These are phyloP conservation scores for Apocheima hispidaria DNA, from an alignment of 2,888 invertebrate species.

Conservation along the genomic window DNA sequence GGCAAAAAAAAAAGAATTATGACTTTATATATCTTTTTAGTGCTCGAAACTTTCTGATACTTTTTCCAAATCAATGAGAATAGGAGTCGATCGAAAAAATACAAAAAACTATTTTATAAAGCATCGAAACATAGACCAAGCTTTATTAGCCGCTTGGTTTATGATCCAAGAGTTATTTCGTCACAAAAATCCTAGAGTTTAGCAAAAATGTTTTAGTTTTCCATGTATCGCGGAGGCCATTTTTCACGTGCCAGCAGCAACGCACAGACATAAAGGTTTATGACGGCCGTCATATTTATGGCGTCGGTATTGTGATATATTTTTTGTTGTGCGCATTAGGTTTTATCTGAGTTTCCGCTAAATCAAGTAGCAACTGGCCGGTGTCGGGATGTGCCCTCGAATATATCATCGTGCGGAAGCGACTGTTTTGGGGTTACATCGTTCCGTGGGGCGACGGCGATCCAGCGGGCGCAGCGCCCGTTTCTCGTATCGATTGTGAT, in stretches of 20 bases:
- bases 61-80: slow-evolving; percentile 16
- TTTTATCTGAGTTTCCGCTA: slow-evolving; percentile 86
- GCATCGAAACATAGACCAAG: slow-evolving; percentile 38
- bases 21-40: neutral
- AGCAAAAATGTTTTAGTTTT: slow-evolving; percentile 60
- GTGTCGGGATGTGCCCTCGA: slow-evolving; percentile 84
- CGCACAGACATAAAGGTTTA: slow-evolving; percentile 85
- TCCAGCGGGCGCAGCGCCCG: slow-evolving; percentile 46
- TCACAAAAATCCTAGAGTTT: slow-evolving; percentile 56
- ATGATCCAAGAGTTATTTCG: slow-evolving; percentile 56
- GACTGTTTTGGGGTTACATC: slow-evolving; percentile 80
- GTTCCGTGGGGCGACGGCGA: slow-evolving; percentile 66
- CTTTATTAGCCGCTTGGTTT: slow-evolving; percentile 50
- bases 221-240: slow-evolving; percentile 73
- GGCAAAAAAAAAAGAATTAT: too few species aligned
- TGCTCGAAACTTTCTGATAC: neutral
- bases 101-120: slow-evolving; percentile 21
- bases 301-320: slow-evolving; percentile 84
- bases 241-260: slow-evolving; percentile 83
- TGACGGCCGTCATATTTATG: slow-evolving; percentile 86
- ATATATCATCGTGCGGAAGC: slow-evolving; percentile 82
- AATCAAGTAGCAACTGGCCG: slow-evolving; percentile 87
- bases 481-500: slow-evolving; percentile 75
- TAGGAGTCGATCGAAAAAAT: slow-evolving; percentile 2
- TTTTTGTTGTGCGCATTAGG: slow-evolving; percentile 86